Evolutionary conservation across 1,140 invertebrate genomes (phyloP), one percentile per base, ranked within the genome.

Genomic region (Oncopeltus fasciatus): DNA sequence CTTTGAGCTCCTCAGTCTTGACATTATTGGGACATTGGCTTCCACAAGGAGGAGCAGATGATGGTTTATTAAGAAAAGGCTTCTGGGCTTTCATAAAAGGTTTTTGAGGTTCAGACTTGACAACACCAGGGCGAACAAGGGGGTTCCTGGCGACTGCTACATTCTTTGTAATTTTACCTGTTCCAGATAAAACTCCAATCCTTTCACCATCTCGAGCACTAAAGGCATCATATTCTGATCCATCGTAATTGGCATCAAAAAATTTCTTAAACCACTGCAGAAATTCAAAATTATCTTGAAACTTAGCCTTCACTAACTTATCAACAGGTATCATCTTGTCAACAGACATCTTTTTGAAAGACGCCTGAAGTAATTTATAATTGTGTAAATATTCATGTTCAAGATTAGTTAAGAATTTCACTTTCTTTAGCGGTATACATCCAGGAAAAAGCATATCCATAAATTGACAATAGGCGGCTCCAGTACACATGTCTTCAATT

Each of bases 321-420:
- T 90, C 86, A 78, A 91, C 88, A 68, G 87, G 85, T 74, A 90
- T 85, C 85, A 98, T 94, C 88, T 99, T 99, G 76, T 99, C 96
- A 69, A 99, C 92, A 70, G 83, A 83, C 83, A 98, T 88, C 79
- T 95, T 96, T 77, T 96, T 96, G 74, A 99, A 99, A 44, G 83
- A 83, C n/a, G 87, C 92, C 80, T 99, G 96, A 57, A 99, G 80
- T 68, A 95, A 82, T 84, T 99, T 99, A 75, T 98, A 99, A 77
- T 99, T 99, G 73, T 95, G 92, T 78, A 99, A 98, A 74, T 96
- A 99, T 76, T 99, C 97, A 77, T 99, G 93, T 76, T 99, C 97
- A 69, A 98, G 77, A 75, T 95, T 95, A 69, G 95, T 97, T 76
- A 88, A 91, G 76, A 98, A 98, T 80, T 99, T 99, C 28, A 99